phyloP scores from a whole-genome alignment of 2,797 vertebrate genomes.

The Odontamblyopus lacepedii region DNA sequence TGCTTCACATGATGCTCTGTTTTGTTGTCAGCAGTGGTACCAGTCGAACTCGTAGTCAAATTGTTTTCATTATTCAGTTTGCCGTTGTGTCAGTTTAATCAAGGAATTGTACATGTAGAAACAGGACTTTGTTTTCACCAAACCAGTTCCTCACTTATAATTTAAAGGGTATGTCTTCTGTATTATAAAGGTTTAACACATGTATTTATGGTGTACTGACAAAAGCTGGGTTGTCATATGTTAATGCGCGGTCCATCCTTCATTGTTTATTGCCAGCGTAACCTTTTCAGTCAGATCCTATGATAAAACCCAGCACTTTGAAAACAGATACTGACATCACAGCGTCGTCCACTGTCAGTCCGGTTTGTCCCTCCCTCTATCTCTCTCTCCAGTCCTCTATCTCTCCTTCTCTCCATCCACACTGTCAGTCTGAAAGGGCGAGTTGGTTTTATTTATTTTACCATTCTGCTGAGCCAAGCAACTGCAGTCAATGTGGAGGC shows the following conservation, averaged over 20 bases:
- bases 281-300: constrained; percentile 8
- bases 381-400: constrained; percentile 16
- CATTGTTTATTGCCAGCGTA: constrained; percentile 5
- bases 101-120: too few relatives aligned
- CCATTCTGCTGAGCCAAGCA: constrained; percentile 69
- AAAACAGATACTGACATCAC: constrained; percentile 15
- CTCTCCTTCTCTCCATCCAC: constrained; percentile 20
- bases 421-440: constrained; percentile 29
- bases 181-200: too few relatives aligned
- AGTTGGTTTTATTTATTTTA: constrained; percentile 53
- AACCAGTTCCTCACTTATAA: too few relatives aligned
- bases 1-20: too few relatives aligned
- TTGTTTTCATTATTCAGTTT: too few relatives aligned
- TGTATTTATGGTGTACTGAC: neutral
- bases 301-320: constrained; percentile 1
- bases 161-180: too few relatives aligned
- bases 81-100: too few relatives aligned
- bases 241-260: constrained; percentile 1
- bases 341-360: constrained; percentile 11
- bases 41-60: too few relatives aligned
- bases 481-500: constrained; percentile 52
- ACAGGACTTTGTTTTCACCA: too few relatives aligned
- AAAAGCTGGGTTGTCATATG: constrained; percentile 4
- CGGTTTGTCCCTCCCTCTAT: constrained; percentile 20
- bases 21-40: too few relatives aligned